Base-by-base conservation (phyloP, 2,113 vertebrate species). In the Paramisgurnus dabryanus region DNA sequence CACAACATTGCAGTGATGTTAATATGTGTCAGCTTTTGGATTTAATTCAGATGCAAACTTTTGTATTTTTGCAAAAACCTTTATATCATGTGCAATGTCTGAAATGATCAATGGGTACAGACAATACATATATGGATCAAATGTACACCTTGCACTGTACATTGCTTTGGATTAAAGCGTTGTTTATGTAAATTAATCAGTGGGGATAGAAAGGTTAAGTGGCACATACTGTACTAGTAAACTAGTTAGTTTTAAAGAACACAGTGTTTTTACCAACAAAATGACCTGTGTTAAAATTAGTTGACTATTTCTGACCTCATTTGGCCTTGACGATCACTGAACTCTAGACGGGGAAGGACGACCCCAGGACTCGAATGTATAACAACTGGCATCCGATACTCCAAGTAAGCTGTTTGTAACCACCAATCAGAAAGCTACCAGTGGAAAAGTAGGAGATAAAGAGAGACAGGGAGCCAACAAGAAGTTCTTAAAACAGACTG, bases 371-470 rank as follows among this genome's bases (percentile, higher is more conserved):
- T 99, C 27, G 97, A 99, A 86, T 94, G 92, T 75, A 99, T 92
- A 81, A 97, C 96, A 58, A 99, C 95, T 0, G 98, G 97, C 87
- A 97, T 83, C 47, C 96, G 94, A 85, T 95, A 98, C 60, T 97
- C 95, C 6, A 99, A 92, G 78, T 99, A 99, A 34, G 98, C 97
- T 0, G 94, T 93, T 87, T 95, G 93, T 83, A 99, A 92, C 97
- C 98, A 99, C 98, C 98, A 99, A 22, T 97, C 94, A 0, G 96
- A 97, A 69, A 99, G 91, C 98, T 99, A 77, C 22, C 61, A 2
- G 77, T 4, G 47, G 22, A 18, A 72, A 53, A 1, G 27, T 18
- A 0, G 64, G 4, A 78, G 17, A 41, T 39, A 65, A 7, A 67
- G 3, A 80, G 12, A 67, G 39, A 72, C 4, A 22, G 22, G 22